A percentile compares a stretch with the other conserved stretches of the same genome.
These are phyloP conservation scores for Lithophane ornitopus DNA, from an alignment of 2,888 invertebrate species.

Conservation along the genomic window DNA sequence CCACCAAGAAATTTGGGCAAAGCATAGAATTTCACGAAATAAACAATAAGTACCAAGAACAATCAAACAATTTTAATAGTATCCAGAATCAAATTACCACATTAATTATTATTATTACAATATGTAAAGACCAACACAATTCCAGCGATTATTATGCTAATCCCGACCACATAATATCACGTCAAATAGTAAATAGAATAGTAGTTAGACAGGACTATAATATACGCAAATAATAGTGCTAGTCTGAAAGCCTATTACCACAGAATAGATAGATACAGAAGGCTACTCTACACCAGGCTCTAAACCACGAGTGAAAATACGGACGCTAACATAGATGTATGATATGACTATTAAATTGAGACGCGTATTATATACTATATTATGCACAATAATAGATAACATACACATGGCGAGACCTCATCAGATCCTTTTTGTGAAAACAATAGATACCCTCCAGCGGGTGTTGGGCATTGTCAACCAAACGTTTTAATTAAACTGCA, in stretches of 20 bases:
- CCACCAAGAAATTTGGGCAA: not conserved
- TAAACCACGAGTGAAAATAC: no score
- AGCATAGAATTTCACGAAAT: not conserved
- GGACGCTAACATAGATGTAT: no score
- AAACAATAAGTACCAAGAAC: not conserved
- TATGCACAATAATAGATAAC: no score
- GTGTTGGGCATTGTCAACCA: no score
- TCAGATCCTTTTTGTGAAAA: no score
- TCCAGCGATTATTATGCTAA: constrained; percentile 18
- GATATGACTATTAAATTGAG: no score
- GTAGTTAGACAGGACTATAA: constrained; percentile 21
- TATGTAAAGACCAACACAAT: constrained; percentile 11
- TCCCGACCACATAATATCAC: constrained; percentile 17
- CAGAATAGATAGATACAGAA: not conserved
- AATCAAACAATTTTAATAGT: not conserved
- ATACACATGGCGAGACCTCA: no score
- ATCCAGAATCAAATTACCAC: not conserved
- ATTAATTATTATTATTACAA: not conserved
- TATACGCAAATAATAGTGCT: constrained; percentile 23
- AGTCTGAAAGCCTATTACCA: constrained; percentile 39
- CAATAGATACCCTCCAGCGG: no score
- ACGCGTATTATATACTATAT: no score
- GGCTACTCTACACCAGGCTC: not conserved
- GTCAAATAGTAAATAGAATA: constrained; percentile 28
- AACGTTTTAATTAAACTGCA: no score